A percentile compares a stretch with the other conserved stretches of the same genome.
Conservation (phyloP, 2,797 vertebrate species). For the Sphenodon punctatus region DNA sequence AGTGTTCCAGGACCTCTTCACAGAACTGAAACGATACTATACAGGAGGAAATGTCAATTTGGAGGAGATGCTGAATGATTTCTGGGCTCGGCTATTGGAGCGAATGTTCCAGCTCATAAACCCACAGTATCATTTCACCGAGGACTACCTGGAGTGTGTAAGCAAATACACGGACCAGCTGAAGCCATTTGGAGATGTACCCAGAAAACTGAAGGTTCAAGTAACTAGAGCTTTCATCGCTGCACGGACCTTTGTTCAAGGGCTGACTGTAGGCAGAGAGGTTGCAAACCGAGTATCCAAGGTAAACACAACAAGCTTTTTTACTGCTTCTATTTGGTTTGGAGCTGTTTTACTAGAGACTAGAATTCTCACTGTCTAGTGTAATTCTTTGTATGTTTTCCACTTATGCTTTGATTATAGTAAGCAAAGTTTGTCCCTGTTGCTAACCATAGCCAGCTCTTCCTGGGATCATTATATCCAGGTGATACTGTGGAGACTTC, state of each 20-base stretch:
- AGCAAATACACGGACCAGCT: constrained; percentile 97
- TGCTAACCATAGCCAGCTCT: not conserved
- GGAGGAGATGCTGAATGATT: constrained; percentile 97
- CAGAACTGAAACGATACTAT: constrained; percentile 94
- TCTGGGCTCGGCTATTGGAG: constrained; percentile 95
- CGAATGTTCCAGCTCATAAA: constrained; percentile 98
- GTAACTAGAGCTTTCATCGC: constrained; percentile 94
- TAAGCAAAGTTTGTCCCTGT: not conserved
- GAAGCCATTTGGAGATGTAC: constrained; percentile 96
- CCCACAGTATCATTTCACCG: constrained; percentile 93
- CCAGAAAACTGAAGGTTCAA: constrained; percentile 94
- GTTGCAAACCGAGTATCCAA: constrained; percentile 94
- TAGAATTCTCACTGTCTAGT: not conserved
- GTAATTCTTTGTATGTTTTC: not conserved
- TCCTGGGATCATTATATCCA: not conserved
- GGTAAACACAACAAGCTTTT: constrained; percentile 77
- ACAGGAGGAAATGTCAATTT: constrained; percentile 95
- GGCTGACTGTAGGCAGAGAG: constrained; percentile 93
- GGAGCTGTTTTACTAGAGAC: not conserved
- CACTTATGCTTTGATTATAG: not conserved
- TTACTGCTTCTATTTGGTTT: not conserved
- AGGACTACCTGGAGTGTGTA: constrained; percentile 97
- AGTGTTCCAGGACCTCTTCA: constrained; percentile 95
- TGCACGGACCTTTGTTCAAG: constrained; percentile 95
- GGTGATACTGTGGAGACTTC: not conserved